Evolutionary conservation across 2,888 invertebrate species (phyloP).

Genomic region (Scelioninae gen. 2): DNA sequence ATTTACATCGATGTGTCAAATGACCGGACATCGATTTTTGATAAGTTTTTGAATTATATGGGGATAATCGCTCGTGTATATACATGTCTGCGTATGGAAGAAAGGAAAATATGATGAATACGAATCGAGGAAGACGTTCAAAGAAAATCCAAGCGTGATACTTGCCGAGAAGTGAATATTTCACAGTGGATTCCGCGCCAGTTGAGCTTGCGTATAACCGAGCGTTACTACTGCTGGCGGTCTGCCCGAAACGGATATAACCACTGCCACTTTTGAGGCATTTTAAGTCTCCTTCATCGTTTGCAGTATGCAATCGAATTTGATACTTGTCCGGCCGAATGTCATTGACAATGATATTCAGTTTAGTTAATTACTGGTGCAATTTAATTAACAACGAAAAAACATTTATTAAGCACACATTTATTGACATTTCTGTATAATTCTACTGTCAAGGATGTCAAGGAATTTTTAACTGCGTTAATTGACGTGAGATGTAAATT

Average conservation of each 20-base stretch:
- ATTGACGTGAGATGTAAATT: too few relatives aligned
- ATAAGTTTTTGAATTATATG: conserved; percentile 28
- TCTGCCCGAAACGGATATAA: conserved; percentile 60
- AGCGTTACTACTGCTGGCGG: conserved; percentile 59
- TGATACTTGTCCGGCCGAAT: conserved; percentile 46
- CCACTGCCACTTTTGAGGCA: conserved; percentile 60
- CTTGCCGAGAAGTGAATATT: conserved; percentile 55
- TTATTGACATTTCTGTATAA: too few relatives aligned
- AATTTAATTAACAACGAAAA: too few relatives aligned
- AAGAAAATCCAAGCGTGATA: conserved; percentile 49
- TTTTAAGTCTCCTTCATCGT: conserved; percentile 55
- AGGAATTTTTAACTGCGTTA: too few relatives aligned
- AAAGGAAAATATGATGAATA: conserved; percentile 46
- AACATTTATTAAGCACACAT: too few relatives aligned
- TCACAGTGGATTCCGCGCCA: conserved; percentile 56
- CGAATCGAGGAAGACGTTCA: conserved; percentile 27
- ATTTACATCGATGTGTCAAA: too few relatives aligned
- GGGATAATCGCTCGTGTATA: conserved; percentile 36
- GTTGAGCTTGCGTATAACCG: conserved; percentile 53
- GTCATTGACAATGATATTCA: conserved; percentile 11
- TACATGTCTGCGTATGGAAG: conserved; percentile 19
- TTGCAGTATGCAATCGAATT: conserved; percentile 53
- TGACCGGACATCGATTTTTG: conserved; percentile 36
- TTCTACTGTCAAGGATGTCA: too few relatives aligned
- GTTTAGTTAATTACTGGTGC: neutral